These are phyloP conservation scores for Conus canariensis DNA, from an alignment of 2,888 invertebrate genomes.

Conservation along the genomic window DNA sequence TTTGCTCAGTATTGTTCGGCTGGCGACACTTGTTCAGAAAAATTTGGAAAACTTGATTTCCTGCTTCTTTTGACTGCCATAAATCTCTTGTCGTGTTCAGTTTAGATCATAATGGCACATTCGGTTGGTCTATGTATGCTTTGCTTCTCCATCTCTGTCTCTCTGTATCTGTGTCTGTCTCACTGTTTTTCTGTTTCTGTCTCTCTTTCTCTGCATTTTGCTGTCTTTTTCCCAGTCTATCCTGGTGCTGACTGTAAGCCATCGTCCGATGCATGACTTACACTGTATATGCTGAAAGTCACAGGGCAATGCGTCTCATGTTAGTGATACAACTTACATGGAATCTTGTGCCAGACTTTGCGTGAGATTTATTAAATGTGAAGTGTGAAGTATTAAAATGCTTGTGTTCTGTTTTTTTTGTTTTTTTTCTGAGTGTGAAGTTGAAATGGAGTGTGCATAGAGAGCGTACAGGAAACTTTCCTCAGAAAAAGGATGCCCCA, in stretches of 20 bases:
- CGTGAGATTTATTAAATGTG: conserved; percentile 14
- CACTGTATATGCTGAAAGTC: neutral
- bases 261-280: neutral
- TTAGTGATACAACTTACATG: conserved; percentile 5
- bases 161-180: conserved; percentile 4
- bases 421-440: neutral
- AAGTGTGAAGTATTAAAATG: neutral
- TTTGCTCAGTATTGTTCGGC: no score
- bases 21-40: no score
- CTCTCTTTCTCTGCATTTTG: neutral
- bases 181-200: neutral
- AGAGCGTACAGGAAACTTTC: no score
- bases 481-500: no score
- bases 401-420: neutral
- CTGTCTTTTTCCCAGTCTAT: neutral
- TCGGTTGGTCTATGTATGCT: no score
- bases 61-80: no score
- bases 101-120: neutral
- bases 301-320: neutral
- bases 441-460: neutral
- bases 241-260: neutral
- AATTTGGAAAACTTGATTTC: no score
- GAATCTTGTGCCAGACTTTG: neutral
- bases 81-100: neutral
- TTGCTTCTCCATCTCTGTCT: neutral